These are phyloP conservation scores for Chrysolina americana DNA, from an alignment of 2,888 invertebrate genomes.

Conservation along the genomic window DNA sequence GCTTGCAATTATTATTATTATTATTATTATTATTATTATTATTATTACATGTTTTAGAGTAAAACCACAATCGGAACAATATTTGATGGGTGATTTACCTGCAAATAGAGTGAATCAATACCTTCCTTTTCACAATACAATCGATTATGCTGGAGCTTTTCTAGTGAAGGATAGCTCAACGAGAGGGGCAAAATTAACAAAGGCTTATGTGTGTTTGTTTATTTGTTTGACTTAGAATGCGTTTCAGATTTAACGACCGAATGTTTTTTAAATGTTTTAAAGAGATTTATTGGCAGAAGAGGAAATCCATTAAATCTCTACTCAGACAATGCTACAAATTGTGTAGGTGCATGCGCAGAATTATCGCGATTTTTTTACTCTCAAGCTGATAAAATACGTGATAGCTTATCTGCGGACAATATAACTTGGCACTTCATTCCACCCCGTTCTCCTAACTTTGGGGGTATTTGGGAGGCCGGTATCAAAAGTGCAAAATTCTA, in stretches of 20 bases:
- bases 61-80: neutral
- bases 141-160: constrained; percentile 24
- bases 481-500: neutral
- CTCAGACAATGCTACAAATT: neutral
- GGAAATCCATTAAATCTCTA: neutral
- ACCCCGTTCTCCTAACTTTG: constrained; percentile 9
- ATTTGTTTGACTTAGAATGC: constrained; percentile 49
- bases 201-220: constrained; percentile 47
- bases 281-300: neutral
- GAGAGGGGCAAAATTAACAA: constrained; percentile 31
- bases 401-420: neutral
- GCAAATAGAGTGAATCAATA: neutral
- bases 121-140: constrained; percentile 41
- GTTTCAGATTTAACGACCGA: constrained; percentile 51
- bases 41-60: constrained; percentile 17
- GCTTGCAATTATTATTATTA: too few relatives aligned
- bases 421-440: constrained; percentile 15
- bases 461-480: constrained; percentile 14
- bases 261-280: constrained; percentile 36
- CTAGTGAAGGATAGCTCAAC: constrained; percentile 24
- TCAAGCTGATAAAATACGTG: neutral
- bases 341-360: neutral
- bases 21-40: too few relatives aligned
- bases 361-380: constrained; percentile 8
- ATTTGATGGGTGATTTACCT: constrained; percentile 26